A percentile compares a stretch with the other conserved stretches of the same genome.
Conservation (phyloP, 2,113 vertebrate species). For the Rhinopomastus cyanomelas region DNA sequence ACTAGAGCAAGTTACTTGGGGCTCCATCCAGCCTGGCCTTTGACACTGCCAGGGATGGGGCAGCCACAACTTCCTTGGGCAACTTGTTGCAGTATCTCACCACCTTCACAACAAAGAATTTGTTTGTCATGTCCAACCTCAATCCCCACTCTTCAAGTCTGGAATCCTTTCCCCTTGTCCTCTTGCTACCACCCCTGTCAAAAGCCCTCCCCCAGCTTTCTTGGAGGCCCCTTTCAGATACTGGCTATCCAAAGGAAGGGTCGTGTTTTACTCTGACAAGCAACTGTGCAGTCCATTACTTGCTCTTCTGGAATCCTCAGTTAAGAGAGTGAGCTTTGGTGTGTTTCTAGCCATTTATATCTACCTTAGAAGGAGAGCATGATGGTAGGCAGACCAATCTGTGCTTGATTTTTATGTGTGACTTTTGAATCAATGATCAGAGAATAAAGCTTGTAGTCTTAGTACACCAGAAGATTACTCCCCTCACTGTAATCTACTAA, state of each 20-base stretch:
- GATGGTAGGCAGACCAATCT: background rate
- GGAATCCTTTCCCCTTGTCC: too few species aligned
- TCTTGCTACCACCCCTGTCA: too few species aligned
- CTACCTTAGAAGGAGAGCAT: background rate
- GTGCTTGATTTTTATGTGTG: background rate
- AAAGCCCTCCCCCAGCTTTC: too few species aligned
- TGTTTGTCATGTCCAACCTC: too few species aligned
- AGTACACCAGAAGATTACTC: background rate
- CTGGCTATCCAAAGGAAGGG: background rate
- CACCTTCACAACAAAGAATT: too few species aligned
- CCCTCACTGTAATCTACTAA: background rate
- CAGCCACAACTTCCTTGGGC: too few species aligned
- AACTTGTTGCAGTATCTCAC: too few species aligned
- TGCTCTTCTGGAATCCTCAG: background rate
- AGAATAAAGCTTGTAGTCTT: background rate
- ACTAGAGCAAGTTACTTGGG: too few species aligned
- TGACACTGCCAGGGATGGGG: too few species aligned
- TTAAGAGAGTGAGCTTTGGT: background rate
- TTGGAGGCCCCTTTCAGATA: background rate
- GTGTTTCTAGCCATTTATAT: background rate
- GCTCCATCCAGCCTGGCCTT: too few species aligned
- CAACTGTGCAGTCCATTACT: background rate
- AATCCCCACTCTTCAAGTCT: too few species aligned
- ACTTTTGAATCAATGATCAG: background rate
- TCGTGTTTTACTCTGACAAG: background rate